Evolutionary conservation across 2,797 vertebrate genomes (phyloP).

Genomic region (Zenarchopterus dispar): DNA sequence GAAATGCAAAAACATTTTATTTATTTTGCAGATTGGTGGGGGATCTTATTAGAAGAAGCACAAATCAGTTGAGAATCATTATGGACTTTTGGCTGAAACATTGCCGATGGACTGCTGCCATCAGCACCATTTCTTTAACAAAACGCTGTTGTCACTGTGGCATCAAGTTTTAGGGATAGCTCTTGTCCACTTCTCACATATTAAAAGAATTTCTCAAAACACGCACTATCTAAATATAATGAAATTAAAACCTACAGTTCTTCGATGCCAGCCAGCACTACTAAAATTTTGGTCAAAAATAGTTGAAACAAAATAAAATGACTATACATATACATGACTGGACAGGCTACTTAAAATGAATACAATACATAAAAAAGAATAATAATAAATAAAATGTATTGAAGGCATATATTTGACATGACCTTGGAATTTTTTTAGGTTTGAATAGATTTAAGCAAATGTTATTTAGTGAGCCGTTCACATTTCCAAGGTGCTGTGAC

Average conservation of each 20-base stretch:
- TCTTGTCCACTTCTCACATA: constrained; percentile 17
- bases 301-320: neutral
- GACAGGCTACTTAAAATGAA: too few species aligned
- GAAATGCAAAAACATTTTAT: constrained; percentile 49
- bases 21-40: too few species aligned
- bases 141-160: constrained; percentile 20
- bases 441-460: too few species aligned
- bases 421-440: too few species aligned
- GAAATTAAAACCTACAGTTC: neutral
- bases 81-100: constrained; percentile 18
- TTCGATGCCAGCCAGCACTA: neutral
- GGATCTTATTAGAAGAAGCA: constrained; percentile 37
- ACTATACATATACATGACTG: too few species aligned
- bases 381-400: too few species aligned
- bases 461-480: too few species aligned
- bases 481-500: too few species aligned
- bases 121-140: constrained; percentile 42
- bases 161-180: constrained; percentile 6
- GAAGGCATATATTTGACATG: too few species aligned
- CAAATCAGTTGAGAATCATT: constrained; percentile 45
- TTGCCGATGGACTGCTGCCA: constrained; percentile 14
- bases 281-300: neutral
- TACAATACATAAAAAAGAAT: too few species aligned
- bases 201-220: constrained; percentile 6
- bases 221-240: constrained; percentile 1